phyloP scores from a whole-genome alignment of 2,888 invertebrate genomes.

The Ophioninae sp. region DNA sequence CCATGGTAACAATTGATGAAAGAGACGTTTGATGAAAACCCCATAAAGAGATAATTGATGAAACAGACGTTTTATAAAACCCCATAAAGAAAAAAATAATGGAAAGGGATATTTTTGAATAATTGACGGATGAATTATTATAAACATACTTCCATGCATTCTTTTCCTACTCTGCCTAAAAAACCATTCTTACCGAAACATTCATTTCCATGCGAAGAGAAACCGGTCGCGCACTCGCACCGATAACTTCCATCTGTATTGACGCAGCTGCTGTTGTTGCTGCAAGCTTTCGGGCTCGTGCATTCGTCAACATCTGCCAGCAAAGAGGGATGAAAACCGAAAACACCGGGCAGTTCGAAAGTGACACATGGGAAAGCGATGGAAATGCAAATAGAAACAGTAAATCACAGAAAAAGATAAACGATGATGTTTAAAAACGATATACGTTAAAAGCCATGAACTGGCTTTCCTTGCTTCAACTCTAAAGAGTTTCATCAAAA shows the following conservation, averaged over 20 bases:
- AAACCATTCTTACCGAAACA: conserved; percentile 73
- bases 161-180: not conserved
- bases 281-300: conserved; percentile 68
- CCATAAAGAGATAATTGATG: too few relatives aligned
- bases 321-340: not conserved
- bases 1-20: too few relatives aligned
- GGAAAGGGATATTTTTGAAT: conserved; percentile 19
- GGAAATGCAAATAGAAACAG: not conserved
- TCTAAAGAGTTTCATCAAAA: too few relatives aligned
- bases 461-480: too few relatives aligned
- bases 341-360: too few relatives aligned
- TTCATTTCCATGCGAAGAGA: conserved; percentile 66
- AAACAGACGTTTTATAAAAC: too few relatives aligned
- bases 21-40: too few relatives aligned
- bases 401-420: conserved; percentile 14
- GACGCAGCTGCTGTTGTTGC: conserved; percentile 72
- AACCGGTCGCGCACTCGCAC: conserved; percentile 76
- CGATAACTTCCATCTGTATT: conserved; percentile 76
- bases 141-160: conserved; percentile 2
- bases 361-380: too few relatives aligned
- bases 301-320: conserved; percentile 78
- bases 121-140: conserved; percentile 10
- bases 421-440: too few relatives aligned
- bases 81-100: not conserved
- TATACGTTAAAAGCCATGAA: too few relatives aligned